phyloP scores from a whole-genome alignment of 2,113 vertebrate genomes.

The Hydropotes inermis region DNA sequence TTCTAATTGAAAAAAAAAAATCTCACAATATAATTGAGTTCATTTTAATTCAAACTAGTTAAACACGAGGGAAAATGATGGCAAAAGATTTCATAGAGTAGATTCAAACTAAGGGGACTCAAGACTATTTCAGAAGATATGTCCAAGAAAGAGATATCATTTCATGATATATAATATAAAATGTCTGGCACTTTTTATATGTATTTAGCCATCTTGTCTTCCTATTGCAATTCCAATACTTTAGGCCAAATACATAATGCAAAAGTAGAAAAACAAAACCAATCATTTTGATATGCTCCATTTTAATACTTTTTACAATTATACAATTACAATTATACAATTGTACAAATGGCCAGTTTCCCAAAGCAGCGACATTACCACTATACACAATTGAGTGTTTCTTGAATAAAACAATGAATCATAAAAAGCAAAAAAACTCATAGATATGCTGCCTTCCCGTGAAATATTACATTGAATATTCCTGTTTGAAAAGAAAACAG shows the following conservation, averaged over 20 bases:
- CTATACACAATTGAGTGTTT: background rate
- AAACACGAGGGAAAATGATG: background rate
- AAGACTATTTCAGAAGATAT: background rate
- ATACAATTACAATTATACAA: conserved; percentile 72
- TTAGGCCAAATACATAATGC: background rate
- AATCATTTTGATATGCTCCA: background rate
- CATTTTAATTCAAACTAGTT: background rate
- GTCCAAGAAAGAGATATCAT: background rate
- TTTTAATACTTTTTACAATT: conserved; percentile 79
- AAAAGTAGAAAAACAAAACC: background rate
- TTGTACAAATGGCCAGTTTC: background rate
- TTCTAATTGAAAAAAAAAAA: background rate
- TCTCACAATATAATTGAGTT: background rate
- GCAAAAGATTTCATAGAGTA: background rate
- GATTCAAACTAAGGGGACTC: background rate
- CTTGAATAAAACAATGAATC: background rate
- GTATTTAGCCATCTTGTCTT: background rate
- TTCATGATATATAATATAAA: background rate
- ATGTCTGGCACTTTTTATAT: background rate
- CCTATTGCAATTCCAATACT: background rate
- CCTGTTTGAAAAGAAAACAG: background rate
- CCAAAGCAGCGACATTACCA: background rate
- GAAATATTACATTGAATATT: background rate
- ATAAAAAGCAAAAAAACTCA: background rate
- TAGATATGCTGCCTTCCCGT: background rate